Conservation (phyloP, 2,888 invertebrate genomes). For the Protonemura montana region DNA sequence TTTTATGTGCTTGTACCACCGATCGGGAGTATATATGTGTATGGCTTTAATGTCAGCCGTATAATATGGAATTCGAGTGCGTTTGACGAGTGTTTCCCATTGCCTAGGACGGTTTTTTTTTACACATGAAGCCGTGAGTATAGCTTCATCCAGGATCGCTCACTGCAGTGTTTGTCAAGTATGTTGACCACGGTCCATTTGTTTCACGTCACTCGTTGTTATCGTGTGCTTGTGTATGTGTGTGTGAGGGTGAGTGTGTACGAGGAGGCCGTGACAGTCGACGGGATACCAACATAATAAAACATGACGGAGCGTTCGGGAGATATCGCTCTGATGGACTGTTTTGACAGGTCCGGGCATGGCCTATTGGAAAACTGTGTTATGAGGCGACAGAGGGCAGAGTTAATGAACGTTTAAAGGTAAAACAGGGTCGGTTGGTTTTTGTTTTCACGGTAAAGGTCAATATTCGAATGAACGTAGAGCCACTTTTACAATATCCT, state of each 20-base stretch:
- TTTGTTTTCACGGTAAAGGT: no score
- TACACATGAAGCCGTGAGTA: no score
- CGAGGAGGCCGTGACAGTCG: background rate
- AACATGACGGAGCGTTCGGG: background rate
- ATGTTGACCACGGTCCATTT: background rate
- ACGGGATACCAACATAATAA: background rate
- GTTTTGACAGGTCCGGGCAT: background rate
- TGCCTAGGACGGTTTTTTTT: background rate
- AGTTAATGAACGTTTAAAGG: no score
- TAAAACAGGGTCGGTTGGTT: no score
- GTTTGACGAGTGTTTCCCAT: background rate
- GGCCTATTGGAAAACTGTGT: no score
- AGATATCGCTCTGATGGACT: background rate
- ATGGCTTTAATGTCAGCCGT: background rate
- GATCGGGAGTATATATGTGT: background rate
- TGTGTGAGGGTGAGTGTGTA: no score
- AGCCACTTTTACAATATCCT: no score
- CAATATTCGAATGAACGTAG: no score
- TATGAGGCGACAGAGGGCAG: no score
- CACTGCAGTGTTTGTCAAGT: background rate
- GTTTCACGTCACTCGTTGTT: background rate
- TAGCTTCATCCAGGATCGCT: no score
- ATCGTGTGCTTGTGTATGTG: no score
- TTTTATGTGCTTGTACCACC: background rate
- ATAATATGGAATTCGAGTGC: background rate